Base-by-base conservation (phyloP, 2,888 invertebrate species). In the Octonoba sinensis region DNA sequence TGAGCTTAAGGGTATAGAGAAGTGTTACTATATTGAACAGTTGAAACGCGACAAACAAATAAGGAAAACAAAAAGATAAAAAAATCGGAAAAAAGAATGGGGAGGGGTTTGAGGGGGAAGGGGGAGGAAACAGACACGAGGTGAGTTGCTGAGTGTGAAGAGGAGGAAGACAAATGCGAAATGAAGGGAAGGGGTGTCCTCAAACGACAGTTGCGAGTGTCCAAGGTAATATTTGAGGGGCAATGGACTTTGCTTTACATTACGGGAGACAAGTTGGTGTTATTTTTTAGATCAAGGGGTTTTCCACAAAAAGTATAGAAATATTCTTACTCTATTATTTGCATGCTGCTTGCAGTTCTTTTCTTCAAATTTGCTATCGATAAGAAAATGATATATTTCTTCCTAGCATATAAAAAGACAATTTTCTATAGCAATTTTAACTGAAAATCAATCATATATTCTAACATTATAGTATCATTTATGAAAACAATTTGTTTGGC, bases 101-200 rank as follows among this genome's bases (percentile, higher is more conserved):
- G 56, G 24, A 47, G 24, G 47, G 8, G 18, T 20, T 59, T 54
- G 1, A n/a, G 47, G 24, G 46, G 18, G 27, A 67, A n/a, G 47
- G 6, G 16, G 60, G 15, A 70, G 46, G 62, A 24, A 60, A 62
- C 20, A 62, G 36, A 69, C 67, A 54, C 24, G 51, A 20, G 46
- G 20, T 24, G 18, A 16, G 46, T 44, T 44, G 4, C 49, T 22
- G 47, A 49, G 65, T 49, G 44, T 59, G 44, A 54, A 24, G 22
- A 44, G 59, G 65, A 36, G 51, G 56, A 77, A 67, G 72, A 73
- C 67, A 60, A 62, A 79, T 79, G 79, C 73, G 67, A 67, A 73
- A 73, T 73, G 73, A 79, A 72, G 66, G 54, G 70, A 66, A 76
- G 76, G 71, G 64, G 71, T 47, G 71, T 59, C 59, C 65, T 77